Percentiles rank a stretch among this genome's conserved stretches.
Conservation (phyloP, 1,140 invertebrate species). For the Drosophila sturtevanti region DNA sequence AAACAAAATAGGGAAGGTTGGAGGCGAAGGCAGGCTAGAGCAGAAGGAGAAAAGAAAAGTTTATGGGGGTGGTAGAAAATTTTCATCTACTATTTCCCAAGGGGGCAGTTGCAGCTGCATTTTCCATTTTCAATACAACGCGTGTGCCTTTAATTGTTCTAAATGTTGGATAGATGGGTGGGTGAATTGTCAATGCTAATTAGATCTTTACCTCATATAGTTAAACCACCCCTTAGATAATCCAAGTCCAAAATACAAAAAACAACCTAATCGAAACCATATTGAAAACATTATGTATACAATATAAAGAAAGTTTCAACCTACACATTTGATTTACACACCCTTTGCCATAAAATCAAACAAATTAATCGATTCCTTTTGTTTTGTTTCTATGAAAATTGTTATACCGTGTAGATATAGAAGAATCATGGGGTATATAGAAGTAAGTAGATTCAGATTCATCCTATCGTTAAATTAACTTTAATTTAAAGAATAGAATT, state of each 20-base stretch:
- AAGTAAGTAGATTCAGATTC: too few relatives aligned
- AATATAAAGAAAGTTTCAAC: conserved; percentile 6
- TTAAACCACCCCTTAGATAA: conserved; percentile 51
- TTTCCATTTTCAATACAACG: background rate
- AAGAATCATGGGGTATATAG: background rate
- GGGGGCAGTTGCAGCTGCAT: background rate
- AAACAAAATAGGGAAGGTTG: conserved; percentile 30
- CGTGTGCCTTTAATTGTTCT: conserved; percentile 20
- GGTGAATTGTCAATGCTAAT: conserved; percentile 58
- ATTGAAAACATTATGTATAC: conserved; percentile 13
- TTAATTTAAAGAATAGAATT: too few relatives aligned
- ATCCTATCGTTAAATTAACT: too few relatives aligned
- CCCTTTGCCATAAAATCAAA: conserved; percentile 69
- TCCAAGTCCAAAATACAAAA: conserved; percentile 18
- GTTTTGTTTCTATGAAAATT: conserved; percentile 27
- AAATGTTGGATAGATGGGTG: conserved; percentile 10
- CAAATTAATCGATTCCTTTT: conserved; percentile 70
- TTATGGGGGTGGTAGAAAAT: background rate
- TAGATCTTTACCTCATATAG: conserved; percentile 32
- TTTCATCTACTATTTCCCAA: background rate
- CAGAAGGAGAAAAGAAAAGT: too few relatives aligned
- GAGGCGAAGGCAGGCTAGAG: background rate
- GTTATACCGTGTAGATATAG: background rate
- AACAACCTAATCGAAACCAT: conserved; percentile 35
- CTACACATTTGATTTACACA: conserved; percentile 50